These are phyloP conservation scores for Calameuta idolon DNA, from an alignment of 2,888 invertebrate species.

Conservation along the genomic window DNA sequence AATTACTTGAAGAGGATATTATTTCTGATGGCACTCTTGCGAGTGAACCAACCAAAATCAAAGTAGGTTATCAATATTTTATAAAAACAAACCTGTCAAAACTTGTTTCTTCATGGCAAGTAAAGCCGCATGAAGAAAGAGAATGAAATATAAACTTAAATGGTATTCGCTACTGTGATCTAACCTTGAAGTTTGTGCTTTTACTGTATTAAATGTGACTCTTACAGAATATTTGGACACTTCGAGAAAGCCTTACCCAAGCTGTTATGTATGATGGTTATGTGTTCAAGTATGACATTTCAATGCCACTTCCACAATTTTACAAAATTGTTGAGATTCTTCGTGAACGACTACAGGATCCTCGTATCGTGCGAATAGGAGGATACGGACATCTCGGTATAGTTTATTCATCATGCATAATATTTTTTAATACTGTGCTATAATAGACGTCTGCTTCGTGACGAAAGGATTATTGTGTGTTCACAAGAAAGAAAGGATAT, in stretches of 20 bases:
- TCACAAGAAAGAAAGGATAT: neutral
- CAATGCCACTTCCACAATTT: slow-evolving; percentile 85
- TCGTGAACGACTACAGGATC: slow-evolving; percentile 74
- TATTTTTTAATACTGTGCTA: neutral
- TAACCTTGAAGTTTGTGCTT: slow-evolving; percentile 10
- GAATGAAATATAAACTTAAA: neutral
- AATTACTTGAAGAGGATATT: slow-evolving; percentile 77
- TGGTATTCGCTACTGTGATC: neutral
- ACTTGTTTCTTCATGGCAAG: neutral
- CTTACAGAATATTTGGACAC: slow-evolving; percentile 80
- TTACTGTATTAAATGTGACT: neutral
- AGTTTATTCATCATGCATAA: slow-evolving; percentile 30
- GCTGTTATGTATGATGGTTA: slow-evolving; percentile 85
- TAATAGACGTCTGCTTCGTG: neutral
- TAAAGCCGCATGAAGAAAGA: neutral
- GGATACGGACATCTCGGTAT: slow-evolving; percentile 97
- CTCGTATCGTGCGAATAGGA: slow-evolving; percentile 74
- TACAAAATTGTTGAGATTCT: slow-evolving; percentile 86
- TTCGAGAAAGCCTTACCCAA: slow-evolving; percentile 87
- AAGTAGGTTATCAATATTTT: slow-evolving; percentile 67
- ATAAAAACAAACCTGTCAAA: neutral
- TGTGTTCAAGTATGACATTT: slow-evolving; percentile 95
- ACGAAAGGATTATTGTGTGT: neutral
- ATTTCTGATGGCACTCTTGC: slow-evolving; percentile 88
- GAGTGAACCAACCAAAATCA: slow-evolving; percentile 85